These are phyloP conservation scores for Trachymyrmex cornetzi DNA, from an alignment of 1,140 invertebrate species.

Conservation along the genomic window DNA sequence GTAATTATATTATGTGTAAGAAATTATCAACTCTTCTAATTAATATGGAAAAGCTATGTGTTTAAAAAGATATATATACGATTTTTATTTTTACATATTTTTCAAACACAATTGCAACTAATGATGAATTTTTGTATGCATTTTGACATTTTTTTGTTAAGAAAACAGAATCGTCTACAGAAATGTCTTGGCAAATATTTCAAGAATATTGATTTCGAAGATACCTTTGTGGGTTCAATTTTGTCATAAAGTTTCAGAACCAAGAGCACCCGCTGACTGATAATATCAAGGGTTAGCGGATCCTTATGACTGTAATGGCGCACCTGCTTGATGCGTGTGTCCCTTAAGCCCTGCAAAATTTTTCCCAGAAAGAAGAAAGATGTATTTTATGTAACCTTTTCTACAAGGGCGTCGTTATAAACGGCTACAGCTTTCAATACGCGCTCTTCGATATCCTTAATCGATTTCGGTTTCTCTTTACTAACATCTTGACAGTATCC, in stretches of 20 bases:
- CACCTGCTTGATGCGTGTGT: conserved; percentile 86
- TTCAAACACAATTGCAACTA: not conserved
- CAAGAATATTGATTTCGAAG: conserved; percentile 40
- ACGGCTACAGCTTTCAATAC: conserved; percentile 92
- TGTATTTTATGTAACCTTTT: conserved; percentile 89
- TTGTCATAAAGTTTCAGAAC: conserved; percentile 99
- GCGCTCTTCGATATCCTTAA: conserved; percentile 89
- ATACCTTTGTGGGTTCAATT: conserved; percentile 96
- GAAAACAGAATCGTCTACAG: not conserved
- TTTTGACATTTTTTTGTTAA: not conserved
- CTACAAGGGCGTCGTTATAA: conserved; percentile 93
- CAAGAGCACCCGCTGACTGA: conserved; percentile 95
- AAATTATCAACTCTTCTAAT: not conserved
- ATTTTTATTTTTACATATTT: not conserved
- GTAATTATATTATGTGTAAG: not conserved
- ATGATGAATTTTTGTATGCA: not conserved
- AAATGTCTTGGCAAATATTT: conserved; percentile 54
- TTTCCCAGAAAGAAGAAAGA: conserved; percentile 74
- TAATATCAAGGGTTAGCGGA: conserved; percentile 93
- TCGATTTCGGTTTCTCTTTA: conserved; percentile 46
- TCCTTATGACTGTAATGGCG: conserved; percentile 91
- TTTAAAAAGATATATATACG: not conserved
- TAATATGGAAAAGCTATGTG: not conserved
- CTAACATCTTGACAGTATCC: conserved; percentile 40
- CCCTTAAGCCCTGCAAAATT: conserved; percentile 89